phyloP scores from a whole-genome alignment of 2,797 vertebrate genomes.

The Philypnodon macrostomus region DNA sequence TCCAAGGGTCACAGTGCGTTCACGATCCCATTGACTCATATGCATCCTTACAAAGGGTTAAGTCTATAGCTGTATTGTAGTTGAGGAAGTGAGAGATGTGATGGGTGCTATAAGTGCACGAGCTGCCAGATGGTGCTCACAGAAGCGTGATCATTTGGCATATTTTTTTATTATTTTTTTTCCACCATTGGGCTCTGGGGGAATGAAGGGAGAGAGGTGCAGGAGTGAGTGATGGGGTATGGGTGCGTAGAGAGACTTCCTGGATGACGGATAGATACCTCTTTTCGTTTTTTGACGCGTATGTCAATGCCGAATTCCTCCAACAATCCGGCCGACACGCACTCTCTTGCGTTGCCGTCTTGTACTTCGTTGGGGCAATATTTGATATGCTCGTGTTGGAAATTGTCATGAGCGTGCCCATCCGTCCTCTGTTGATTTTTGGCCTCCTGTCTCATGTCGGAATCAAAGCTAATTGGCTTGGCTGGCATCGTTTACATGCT shows the following conservation, averaged over 20 bases:
- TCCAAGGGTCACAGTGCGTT: not conserved
- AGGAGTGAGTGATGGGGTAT: slow-evolving; percentile 24
- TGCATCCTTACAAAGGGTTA: slow-evolving; percentile 27
- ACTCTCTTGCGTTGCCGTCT: not conserved
- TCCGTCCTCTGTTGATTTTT: slow-evolving; percentile 44
- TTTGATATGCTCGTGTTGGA: slow-evolving; percentile 12
- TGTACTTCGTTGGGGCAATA: not conserved
- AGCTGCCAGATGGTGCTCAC: slow-evolving; percentile 80
- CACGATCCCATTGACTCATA: slow-evolving; percentile 4
- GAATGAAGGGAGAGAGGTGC: slow-evolving; percentile 34
- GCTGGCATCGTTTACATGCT: slow-evolving; percentile 55
- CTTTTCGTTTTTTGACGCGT: not conserved
- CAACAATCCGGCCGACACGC: no score
- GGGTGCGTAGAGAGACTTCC: slow-evolving; percentile 19
- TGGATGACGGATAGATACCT: not conserved
- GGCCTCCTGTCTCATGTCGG: slow-evolving; percentile 47
- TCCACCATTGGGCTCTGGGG: slow-evolving; percentile 64
- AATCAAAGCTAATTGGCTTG: slow-evolving; percentile 62
- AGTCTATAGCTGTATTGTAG: slow-evolving; percentile 22
- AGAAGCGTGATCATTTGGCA: slow-evolving; percentile 75
- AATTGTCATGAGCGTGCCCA: slow-evolving; percentile 11
- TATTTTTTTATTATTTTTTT: no score
- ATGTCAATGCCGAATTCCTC: not conserved
- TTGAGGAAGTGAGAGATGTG: slow-evolving; percentile 52
- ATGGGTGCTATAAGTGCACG: slow-evolving; percentile 66